Base-by-base conservation (phyloP, 2,888 invertebrate species). In the Pherbina coryleti region DNA sequence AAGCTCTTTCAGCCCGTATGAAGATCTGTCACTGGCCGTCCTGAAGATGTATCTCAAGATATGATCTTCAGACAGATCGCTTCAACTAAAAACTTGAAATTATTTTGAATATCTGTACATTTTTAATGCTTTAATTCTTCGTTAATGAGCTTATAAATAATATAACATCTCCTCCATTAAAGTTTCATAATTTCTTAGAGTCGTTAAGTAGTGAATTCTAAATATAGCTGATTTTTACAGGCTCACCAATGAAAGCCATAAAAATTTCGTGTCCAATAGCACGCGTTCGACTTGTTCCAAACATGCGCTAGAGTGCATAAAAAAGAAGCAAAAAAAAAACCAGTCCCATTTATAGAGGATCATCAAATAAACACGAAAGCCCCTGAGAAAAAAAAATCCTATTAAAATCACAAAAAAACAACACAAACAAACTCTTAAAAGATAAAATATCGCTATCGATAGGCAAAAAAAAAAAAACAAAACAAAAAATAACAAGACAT, bases 311-410 rank as follows among this genome's bases (percentile, higher is more conserved):
- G 4, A 19, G 25, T 53, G 55, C 73, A 73, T 75, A 14, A 75
- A 75, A 75, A 67, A 44, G 31, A 28, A 73, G 51, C 25, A n/a
- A 31, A 34, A 17, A 19, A 22, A 11, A 67, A 37, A 53, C 31
- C 17, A 57, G 4, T 17, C 53, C 28, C 17, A 55, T 37, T 49
- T 14, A 17, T n/a, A 49, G 64, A 51, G 31, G 74, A 74, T 74
- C 74, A 66, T 64, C 19, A 74, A 74, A 74, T 60, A 74, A 62
- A 76, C 73, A 66, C 69, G 62, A 57, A 81, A 82, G 81, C 37
- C 64, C 53, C 57, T 44, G n/a, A 81, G 82, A 82, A 85, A 83
- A 84, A 83, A 85, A 85, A 85, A 85, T 85, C 85, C 84, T 84
- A 85, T 85, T 85, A 84, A 85, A 85, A 79, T 84, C 80, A 80